Evolutionary conservation across 1,140 invertebrate genomes (phyloP).

Genomic region (Drosophila nannoptera): DNA sequence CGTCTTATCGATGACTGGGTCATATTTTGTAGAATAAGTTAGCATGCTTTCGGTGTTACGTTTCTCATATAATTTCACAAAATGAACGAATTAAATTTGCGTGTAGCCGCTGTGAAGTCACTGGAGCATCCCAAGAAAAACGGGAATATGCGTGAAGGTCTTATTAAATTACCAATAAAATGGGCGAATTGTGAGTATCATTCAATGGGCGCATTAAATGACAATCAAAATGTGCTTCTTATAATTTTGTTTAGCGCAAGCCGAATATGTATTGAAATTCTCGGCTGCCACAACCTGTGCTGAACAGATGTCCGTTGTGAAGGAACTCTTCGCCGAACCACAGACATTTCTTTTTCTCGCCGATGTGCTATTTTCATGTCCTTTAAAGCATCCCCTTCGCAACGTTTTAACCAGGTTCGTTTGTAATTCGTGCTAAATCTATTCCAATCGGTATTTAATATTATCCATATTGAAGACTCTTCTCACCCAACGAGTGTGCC

Average conservation of each 20-base stretch:
- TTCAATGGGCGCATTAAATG: not conserved
- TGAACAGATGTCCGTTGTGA: conserved; percentile 34
- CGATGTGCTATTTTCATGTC: conserved; percentile 45
- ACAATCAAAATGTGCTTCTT: not conserved
- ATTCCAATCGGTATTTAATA: not conserved
- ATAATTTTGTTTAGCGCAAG: conserved; percentile 6
- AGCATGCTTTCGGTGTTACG: not conserved
- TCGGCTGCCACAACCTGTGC: conserved; percentile 26
- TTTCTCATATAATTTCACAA: not conserved
- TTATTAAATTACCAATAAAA: conserved; percentile 22
- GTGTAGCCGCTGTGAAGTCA: conserved; percentile 53
- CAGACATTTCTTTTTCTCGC: conserved; percentile 38
- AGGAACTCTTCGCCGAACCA: conserved; percentile 14
- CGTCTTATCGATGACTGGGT: not conserved
- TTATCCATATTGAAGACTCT: conserved; percentile 29
- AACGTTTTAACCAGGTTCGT: conserved; percentile 48
- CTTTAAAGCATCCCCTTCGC: conserved; percentile 55
- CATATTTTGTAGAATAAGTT: not conserved
- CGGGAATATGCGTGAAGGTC: conserved; percentile 37
- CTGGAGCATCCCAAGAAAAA: conserved; percentile 47
- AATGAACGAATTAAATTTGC: conserved; percentile 61
- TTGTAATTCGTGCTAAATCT: not conserved
- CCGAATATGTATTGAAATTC: conserved; percentile 33
- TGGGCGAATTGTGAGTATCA: conserved; percentile 48
- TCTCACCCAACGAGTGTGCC: conserved; percentile 29